Conservation (phyloP, 2,888 invertebrate species). For the Antheraea assamensis region DNA sequence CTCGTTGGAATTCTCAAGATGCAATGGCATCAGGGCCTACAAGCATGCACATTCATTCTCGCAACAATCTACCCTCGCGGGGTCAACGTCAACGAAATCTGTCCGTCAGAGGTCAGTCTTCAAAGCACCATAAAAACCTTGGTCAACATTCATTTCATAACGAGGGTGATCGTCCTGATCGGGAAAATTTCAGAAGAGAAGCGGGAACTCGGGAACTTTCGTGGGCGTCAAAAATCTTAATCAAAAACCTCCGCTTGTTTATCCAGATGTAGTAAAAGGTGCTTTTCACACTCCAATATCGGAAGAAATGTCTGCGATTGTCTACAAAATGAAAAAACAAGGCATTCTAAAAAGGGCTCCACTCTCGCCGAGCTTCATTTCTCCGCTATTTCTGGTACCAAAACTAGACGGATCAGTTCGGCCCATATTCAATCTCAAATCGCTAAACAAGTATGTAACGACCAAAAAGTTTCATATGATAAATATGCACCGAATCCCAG, state of each 20-base stretch:
- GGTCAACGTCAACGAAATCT: neutral
- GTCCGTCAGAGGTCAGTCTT: neutral
- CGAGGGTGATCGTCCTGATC: too few species aligned
- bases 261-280: slow-evolving; percentile 15
- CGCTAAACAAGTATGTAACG: slow-evolving; percentile 32
- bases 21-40: neutral
- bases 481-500: slow-evolving; percentile 31
- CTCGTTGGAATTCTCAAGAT: too few species aligned
- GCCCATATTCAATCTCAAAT: slow-evolving; percentile 32
- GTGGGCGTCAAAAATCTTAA: neutral
- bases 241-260: slow-evolving; percentile 21
- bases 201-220: too few species aligned
- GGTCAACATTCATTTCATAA: neutral
- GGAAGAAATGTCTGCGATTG: neutral
- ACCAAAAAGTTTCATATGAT: slow-evolving; percentile 32
- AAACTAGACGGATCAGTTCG: slow-evolving; percentile 29
- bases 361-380: slow-evolving; percentile 25
- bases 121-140: neutral
- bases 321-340: neutral
- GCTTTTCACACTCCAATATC: slow-evolving; percentile 14
- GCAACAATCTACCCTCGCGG: neutral
- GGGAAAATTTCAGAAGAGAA: too few species aligned
- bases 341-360: neutral
- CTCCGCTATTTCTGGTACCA: slow-evolving; percentile 27
- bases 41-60: neutral